phyloP scores from a whole-genome alignment of 2,113 vertebrate species.

The Hippocampus guttulatus region DNA sequence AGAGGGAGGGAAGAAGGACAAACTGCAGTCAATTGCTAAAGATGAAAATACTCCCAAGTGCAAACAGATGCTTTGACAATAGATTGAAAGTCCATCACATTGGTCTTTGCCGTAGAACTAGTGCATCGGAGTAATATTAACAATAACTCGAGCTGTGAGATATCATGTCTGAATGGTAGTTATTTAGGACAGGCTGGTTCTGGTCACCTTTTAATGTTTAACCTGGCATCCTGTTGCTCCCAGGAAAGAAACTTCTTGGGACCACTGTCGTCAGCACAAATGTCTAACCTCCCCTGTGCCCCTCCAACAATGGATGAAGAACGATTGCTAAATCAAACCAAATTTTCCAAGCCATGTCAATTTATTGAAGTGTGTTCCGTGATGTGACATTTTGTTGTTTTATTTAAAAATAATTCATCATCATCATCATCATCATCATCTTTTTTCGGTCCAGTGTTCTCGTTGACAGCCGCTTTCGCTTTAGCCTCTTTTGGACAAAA shows the following conservation, averaged over 20 bases:
- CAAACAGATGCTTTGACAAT: conserved; percentile 37
- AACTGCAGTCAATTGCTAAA: conserved; percentile 27
- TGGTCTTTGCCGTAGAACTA: not conserved
- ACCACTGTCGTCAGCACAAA: conserved; percentile 58
- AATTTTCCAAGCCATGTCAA: not conserved
- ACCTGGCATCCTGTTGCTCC: conserved; percentile 62
- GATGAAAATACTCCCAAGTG: conserved; percentile 21
- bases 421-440: too few species aligned
- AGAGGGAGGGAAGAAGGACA: conserved; percentile 17
- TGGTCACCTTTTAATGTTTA: conserved; percentile 65
- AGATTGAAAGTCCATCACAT: conserved; percentile 40
- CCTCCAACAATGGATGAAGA: conserved; percentile 7
- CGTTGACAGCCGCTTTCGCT: too few species aligned
- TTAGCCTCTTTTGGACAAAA: too few species aligned
- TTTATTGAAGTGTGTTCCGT: not conserved
- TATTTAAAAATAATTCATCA: too few species aligned
- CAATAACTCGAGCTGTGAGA: not conserved
- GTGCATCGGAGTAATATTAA: not conserved
- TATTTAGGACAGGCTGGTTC: conserved; percentile 23
- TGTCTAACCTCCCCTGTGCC: conserved; percentile 39
- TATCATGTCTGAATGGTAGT: conserved; percentile 6
- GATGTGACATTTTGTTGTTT: not conserved
- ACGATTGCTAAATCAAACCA: not conserved
- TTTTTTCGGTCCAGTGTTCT: not conserved
- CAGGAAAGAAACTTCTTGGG: conserved; percentile 28